Evolutionary conservation across 2,888 invertebrate genomes (phyloP).

Genomic region (Muscina levida): DNA sequence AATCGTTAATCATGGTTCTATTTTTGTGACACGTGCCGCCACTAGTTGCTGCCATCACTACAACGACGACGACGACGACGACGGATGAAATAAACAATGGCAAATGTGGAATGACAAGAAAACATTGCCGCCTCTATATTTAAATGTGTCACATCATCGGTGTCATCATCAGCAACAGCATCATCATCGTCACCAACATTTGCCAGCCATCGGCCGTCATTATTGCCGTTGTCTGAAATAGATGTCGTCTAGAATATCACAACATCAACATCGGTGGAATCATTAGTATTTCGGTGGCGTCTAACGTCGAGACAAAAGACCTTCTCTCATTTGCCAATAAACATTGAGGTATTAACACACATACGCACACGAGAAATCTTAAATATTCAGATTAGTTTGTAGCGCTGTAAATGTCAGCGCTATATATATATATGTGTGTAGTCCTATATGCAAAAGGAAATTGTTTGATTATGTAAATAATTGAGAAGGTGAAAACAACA

Average conservation of each 20-base stretch:
- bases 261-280: neutral
- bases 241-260: conserved; percentile 21
- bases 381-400: too few relatives aligned
- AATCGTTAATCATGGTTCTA: conserved; percentile 57
- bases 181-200: neutral
- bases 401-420: too few relatives aligned
- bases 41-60: conserved; percentile 20
- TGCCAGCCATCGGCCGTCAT: neutral
- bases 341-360: conserved; percentile 26
- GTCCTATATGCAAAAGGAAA: too few relatives aligned
- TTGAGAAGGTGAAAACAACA: too few relatives aligned
- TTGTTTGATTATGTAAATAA: too few relatives aligned
- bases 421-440: too few relatives aligned
- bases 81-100: neutral
- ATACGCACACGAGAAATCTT: too few relatives aligned
- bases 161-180: conserved; percentile 9
- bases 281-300: neutral
- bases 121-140: conserved; percentile 5
- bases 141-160: conserved; percentile 44
- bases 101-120: neutral
- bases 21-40: conserved; percentile 56
- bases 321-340: neutral
- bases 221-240: conserved; percentile 4
- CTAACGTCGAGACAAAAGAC: too few relatives aligned
- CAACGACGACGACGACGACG: too few relatives aligned